Evolutionary conservation across 2,797 vertebrate species (phyloP).

Genomic region (Jordanella pulchra): DNA sequence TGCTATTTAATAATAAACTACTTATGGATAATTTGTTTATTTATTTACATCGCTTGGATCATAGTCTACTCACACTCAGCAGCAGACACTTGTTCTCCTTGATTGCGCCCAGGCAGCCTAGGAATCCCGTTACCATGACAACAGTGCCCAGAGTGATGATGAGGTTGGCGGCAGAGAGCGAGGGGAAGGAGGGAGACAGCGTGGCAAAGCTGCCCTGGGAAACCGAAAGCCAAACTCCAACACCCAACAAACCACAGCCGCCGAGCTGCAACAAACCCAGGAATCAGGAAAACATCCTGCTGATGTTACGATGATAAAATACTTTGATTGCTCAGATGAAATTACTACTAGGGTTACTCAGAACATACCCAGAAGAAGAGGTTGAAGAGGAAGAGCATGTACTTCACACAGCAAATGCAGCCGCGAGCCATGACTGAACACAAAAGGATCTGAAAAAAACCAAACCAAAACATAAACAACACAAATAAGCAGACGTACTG

Average conservation of each 20-base stretch:
- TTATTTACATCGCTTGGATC: too few relatives aligned
- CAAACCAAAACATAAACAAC: background rate
- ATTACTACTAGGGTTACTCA: background rate
- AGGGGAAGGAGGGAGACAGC: constrained; percentile 95
- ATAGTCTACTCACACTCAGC: constrained; percentile 87
- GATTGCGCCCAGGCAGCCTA: constrained; percentile 97
- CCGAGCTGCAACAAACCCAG: constrained; percentile 84
- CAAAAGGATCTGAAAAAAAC: constrained; percentile 82
- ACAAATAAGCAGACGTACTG: background rate
- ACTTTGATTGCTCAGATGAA: background rate
- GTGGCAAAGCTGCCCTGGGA: constrained; percentile 98
- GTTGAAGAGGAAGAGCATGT: constrained; percentile 99
- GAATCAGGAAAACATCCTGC: constrained; percentile 37
- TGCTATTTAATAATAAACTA: too few relatives aligned
- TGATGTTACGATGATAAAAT: constrained; percentile 10
- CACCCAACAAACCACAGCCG: constrained; percentile 93
- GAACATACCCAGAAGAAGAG: constrained; percentile 96
- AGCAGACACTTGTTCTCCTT: constrained; percentile 99
- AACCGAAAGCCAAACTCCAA: constrained; percentile 97
- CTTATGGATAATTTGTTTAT: too few relatives aligned
- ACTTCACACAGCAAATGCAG: constrained; percentile 98
- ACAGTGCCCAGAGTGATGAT: constrained; percentile 92
- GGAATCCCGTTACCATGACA: constrained; percentile 96
- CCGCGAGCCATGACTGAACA: constrained; percentile 94
- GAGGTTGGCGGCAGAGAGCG: constrained; percentile 94